Evolutionary conservation across 64 coral and sea anemone genomes (phyloP), one percentile per base, ranked within the genome.

Genomic region (Dendrophyllia cribrosa): DNA sequence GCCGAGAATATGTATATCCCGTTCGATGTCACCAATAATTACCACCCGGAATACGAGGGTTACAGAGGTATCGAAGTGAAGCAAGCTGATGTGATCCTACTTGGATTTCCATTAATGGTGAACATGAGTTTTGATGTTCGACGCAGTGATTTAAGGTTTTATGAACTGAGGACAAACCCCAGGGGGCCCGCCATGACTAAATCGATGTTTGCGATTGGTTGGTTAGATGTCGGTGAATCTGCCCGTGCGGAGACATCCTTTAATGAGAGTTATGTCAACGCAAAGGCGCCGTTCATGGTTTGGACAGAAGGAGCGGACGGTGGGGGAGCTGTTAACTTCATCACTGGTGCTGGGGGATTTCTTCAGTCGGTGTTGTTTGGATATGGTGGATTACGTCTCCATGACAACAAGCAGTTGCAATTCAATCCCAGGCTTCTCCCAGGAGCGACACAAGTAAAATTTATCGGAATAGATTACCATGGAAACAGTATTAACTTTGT

Each of bases 151-250:
- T 63, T 99, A 46, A 79, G 65, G 3, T 59, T 99, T 22, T 99
- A 99, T 66, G 97, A 96, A 16, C 61, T 88, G 51, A 88, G 95
- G 55, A 99, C 97, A 22, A 79, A 91, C 9, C 94, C 94, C 14
- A n/a, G 63, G 52, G 94, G 97, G 5, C 97, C 97, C 1, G 97
- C 97, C 3, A 99, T 99, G 97, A 96, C 97, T 7, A 99, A 99
- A 76, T 88, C 97, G 5, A 99, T 99, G 97, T 99, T 99, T 61
- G 84, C 97, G 25, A 78, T 99, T 69, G 90, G 90, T 55, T 99
- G 97, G 97, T 59, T 99, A 6, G 97, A 94, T 60, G 72, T 99
- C 15, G 94, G 88, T 15, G 76, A 99, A 58, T 45, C 24, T 13
- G 43, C 14, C 6, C 90, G 53, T 47, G 94, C 97, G 0, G 88